Percentiles rank a stretch among this genome's conserved stretches.
These are phyloP conservation scores for Serinus canaria DNA, from an alignment of 2,113 vertebrate species.

Conservation along the genomic window DNA sequence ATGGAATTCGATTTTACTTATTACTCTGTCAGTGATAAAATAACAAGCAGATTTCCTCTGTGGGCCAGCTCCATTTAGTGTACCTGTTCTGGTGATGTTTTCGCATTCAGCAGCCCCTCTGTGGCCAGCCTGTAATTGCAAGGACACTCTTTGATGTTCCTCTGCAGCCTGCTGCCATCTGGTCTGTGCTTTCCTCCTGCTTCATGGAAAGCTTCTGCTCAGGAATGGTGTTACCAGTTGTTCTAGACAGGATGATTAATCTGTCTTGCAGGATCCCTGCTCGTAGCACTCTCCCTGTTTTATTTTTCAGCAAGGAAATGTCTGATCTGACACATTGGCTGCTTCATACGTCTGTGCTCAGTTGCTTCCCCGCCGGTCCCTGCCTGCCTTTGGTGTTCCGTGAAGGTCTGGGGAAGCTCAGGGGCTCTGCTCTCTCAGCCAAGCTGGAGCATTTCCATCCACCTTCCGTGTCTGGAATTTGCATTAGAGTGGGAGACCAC, in stretches of 20 bases:
- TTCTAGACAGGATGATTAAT: neutral
- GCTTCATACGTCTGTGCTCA: neutral
- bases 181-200: fast-evolving
- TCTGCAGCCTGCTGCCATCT: neutral
- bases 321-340: neutral
- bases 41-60: neutral
- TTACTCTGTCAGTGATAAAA: neutral
- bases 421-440: neutral
- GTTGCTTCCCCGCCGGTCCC: neutral
- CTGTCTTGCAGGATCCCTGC: neutral
- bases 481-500: neutral
- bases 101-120: neutral
- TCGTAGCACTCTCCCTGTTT: neutral
- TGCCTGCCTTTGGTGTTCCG: fast-evolving
- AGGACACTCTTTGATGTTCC: neutral
- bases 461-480: neutral
- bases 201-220: neutral
- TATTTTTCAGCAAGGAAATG: neutral
- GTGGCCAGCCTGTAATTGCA: neutral
- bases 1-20: neutral
- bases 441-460: neutral
- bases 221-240: neutral
- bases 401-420: neutral
- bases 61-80: neutral
- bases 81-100: neutral